A percentile compares a stretch with the other conserved stretches of the same genome.
Evolutionary conservation across 1,140 invertebrate species (phyloP).

Genomic region (Drosophila simulans): DNA sequence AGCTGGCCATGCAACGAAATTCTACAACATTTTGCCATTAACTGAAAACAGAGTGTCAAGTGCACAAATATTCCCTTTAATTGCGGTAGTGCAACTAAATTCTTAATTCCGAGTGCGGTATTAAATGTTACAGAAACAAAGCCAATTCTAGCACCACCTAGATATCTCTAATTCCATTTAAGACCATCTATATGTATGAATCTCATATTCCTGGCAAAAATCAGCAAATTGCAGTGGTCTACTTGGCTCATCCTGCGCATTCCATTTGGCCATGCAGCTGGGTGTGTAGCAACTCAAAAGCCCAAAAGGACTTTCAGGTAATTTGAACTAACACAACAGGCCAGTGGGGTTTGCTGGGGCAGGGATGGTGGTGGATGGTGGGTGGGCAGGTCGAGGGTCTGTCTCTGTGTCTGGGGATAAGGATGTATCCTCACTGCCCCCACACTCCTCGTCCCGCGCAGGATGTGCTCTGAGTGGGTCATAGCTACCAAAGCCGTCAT

Average conservation of each 20-base stretch:
- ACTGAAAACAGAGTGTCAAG: too few relatives aligned
- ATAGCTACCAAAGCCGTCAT: conserved; percentile 42
- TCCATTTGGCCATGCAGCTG: conserved; percentile 12
- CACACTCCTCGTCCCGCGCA: neutral
- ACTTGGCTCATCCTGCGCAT: neutral
- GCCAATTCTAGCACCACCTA: conserved; percentile 21
- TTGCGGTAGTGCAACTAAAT: neutral
- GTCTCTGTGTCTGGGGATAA: conserved; percentile 36
- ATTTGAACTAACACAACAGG: conserved; percentile 67
- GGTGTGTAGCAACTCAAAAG: conserved; percentile 44
- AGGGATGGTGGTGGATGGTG: neutral
- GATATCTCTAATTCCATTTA: conserved; percentile 33
- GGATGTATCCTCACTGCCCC: neutral
- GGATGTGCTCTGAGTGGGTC: conserved; percentile 35
- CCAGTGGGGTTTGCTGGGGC: neutral
- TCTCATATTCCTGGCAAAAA: conserved; percentile 42
- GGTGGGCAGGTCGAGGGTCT: conserved; percentile 2
- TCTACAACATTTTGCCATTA: neutral
- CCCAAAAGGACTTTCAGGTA: conserved; percentile 72
- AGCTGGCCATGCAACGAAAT: too few relatives aligned
- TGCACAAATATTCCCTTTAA: neutral
- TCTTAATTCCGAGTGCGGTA: neutral
- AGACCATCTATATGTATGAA: conserved; percentile 19
- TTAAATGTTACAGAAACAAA: conserved; percentile 7
- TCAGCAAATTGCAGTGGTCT: conserved; percentile 49